Percentiles rank a stretch among this genome's conserved stretches.
These are phyloP conservation scores for Hafferia zeledoni DNA, from an alignment of 2,797 vertebrate genomes.

Conservation along the genomic window DNA sequence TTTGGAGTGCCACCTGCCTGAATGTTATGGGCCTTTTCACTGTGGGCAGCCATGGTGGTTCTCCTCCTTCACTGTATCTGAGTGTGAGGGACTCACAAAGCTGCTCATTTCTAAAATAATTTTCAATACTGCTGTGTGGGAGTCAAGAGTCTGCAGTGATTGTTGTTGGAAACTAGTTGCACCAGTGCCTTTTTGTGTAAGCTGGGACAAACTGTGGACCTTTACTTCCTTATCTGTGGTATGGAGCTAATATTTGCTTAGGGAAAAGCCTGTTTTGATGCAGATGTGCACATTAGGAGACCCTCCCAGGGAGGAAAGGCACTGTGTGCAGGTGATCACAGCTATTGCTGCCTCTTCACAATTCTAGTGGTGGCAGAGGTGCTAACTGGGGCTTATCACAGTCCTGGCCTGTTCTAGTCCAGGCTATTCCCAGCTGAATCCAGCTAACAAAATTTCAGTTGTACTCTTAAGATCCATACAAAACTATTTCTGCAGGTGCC, in stretches of 20 bases:
- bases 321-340: not conserved
- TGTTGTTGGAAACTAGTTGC: not conserved
- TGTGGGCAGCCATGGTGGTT: not conserved
- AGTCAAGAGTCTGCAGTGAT: not conserved
- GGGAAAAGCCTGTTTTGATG: not conserved
- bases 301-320: not conserved
- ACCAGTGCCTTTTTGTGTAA: not conserved
- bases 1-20: not conserved
- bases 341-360: not conserved
- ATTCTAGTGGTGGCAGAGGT: not conserved
- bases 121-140: not conserved
- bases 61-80: not conserved
- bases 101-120: not conserved
- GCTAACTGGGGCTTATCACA: accelerated
- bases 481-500: not conserved
- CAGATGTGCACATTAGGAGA: not conserved
- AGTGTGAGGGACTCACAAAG: not conserved
- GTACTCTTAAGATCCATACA: not conserved
- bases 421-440: not conserved
- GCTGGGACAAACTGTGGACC: not conserved
- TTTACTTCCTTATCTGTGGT: not conserved
- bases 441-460: not conserved
- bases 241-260: not conserved
- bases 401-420: not conserved
- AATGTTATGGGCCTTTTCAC: not conserved